These are phyloP conservation scores for Ramphastos sulfuratus DNA, from an alignment of 2,113 vertebrate species.

Conservation along the genomic window DNA sequence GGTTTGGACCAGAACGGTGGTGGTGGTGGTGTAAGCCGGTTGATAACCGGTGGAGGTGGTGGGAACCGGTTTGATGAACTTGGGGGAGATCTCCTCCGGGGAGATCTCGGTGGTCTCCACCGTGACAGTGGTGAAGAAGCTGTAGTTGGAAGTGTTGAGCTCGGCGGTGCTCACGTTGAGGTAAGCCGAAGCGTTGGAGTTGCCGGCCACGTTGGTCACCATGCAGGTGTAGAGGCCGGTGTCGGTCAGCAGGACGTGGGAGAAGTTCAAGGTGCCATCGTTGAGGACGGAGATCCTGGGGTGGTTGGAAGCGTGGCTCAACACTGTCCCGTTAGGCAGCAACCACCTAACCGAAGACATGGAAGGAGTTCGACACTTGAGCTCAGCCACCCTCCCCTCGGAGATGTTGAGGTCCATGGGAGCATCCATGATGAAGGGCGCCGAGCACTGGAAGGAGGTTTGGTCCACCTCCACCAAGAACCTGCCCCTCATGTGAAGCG, in stretches of 20 bases:
- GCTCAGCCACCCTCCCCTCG: conserved; percentile 91
- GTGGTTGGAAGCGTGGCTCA: conserved; percentile 93
- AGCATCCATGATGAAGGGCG: conserved; percentile 94
- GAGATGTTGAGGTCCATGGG: conserved; percentile 95
- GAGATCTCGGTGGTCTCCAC: conserved; percentile 92
- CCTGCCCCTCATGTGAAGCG: conserved; percentile 88
- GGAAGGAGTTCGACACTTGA: conserved; percentile 92
- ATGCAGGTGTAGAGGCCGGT: conserved; percentile 96
- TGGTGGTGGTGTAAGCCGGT: conserved; percentile 94
- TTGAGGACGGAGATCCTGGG: conserved; percentile 91
- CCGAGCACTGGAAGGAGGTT: conserved; percentile 92
- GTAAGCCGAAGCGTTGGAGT: conserved; percentile 96
- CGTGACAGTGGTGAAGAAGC: conserved; percentile 96
- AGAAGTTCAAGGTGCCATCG: conserved; percentile 95
- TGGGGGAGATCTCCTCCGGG: conserved; percentile 85
- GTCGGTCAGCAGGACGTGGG: conserved; percentile 89
- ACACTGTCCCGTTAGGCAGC: conserved; percentile 91
- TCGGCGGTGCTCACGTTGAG: conserved; percentile 95
- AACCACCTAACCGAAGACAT: conserved; percentile 96
- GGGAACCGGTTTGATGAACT: conserved; percentile 87
- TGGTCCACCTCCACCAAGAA: conserved; percentile 97
- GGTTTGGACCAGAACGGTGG: conserved; percentile 91
- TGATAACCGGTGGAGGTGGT: conserved; percentile 92
- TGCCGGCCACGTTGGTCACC: conserved; percentile 97
- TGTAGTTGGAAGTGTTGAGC: conserved; percentile 96